phyloP scores from a whole-genome alignment of 1,140 invertebrate genomes.

The Drosophila asahinai region DNA sequence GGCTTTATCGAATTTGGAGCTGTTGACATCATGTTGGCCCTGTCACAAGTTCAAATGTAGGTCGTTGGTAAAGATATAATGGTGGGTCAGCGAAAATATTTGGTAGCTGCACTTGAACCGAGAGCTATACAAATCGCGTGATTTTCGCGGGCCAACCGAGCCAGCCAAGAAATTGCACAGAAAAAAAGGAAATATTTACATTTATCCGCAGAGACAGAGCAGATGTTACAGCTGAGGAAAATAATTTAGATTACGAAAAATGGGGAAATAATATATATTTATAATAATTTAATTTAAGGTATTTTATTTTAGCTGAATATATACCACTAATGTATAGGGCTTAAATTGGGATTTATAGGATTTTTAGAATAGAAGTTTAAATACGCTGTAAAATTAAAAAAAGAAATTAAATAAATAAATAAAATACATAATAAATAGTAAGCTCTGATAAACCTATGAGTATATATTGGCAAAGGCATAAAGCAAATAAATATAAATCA shows the following conservation, averaged over 20 bases:
- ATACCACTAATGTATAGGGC: no score
- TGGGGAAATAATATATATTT: background rate
- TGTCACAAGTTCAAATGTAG: slow-evolving; percentile 78
- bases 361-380: no score
- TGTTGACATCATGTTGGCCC: slow-evolving; percentile 51
- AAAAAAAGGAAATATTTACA: slow-evolving; percentile 46
- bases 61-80: slow-evolving; percentile 49
- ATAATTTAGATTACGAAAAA: background rate
- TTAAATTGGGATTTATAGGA: no score
- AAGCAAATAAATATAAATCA: background rate
- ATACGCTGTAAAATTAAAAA: no score
- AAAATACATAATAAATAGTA: no score
- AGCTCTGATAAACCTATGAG: background rate
- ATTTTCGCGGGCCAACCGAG: slow-evolving; percentile 58
- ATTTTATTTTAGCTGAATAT: no score
- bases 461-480: background rate
- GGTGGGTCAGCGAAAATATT: slow-evolving; percentile 64
- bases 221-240: slow-evolving; percentile 9
- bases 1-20: slow-evolving; percentile 43
- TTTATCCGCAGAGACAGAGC: slow-evolving; percentile 5
- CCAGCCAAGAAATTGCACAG: slow-evolving; percentile 42
- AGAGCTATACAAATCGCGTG: slow-evolving; percentile 61
- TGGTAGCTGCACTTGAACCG: slow-evolving; percentile 64
- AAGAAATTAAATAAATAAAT: no score
- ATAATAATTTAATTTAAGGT: no score